Evolutionary conservation across 2,113 vertebrate species (phyloP), one percentile per base, ranked within the genome.

Genomic region (Coptodon bakossiorum): DNA sequence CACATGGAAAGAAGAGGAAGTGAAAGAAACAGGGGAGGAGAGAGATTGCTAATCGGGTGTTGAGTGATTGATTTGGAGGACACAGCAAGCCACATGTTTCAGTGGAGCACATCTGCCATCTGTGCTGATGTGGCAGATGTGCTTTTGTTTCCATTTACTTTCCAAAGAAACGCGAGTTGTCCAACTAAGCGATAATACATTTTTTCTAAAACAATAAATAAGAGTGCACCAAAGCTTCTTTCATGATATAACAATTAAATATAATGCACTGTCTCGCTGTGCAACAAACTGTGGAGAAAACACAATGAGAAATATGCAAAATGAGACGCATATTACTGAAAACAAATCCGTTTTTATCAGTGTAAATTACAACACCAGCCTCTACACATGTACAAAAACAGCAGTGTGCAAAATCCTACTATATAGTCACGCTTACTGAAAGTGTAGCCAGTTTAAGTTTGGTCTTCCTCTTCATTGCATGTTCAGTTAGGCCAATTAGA

Each of bases 31-130:
- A 87, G 80, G 66, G 43, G 82, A 86, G 63, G 86, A 85, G 61
- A 80, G 81, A 84, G 22, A 87, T 81, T 81, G 66, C 59, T 86
- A 85, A 82, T 80, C 54, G 27, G 83, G 73, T 34, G 45, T 34
- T 78, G 73, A 78, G 80, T 87, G 76, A 89, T 82, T 83, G 29
- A 76, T 8, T 84, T 59, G 59, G 61, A 87, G 86, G 56, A 86
- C 16, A 88, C 68, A 63, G 90, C 34, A 56, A 76, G 83, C 82
- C 80, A 81, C 81, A 82, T 91, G 86, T 91, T 84, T 80, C 63
- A 68, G 22, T 50, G 31, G 84, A 86, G 68, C 81, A 86, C 50
- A 89, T 88, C 73, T 82, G 84, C 29, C 52, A 56, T 88, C 83
- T 88, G 85, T 36, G 59, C 83, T 84, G 82, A 80, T 87, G 36